These are phyloP conservation scores for Acanthococcus lagerstroemiae DNA, from an alignment of 2,888 invertebrate species.

Conservation along the genomic window DNA sequence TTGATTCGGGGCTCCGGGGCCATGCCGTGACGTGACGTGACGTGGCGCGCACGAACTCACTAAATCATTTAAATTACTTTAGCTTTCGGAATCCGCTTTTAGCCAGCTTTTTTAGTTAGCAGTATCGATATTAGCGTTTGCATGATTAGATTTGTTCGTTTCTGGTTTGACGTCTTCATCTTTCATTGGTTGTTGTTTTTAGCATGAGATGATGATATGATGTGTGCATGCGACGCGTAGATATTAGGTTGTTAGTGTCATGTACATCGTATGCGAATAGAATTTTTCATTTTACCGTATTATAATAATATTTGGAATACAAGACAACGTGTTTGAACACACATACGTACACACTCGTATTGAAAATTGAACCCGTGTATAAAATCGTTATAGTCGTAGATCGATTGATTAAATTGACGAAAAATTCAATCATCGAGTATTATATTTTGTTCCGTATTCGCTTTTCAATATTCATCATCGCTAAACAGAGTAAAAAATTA, in stretches of 20 bases:
- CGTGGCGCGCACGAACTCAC: constrained; percentile 1
- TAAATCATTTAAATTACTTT: constrained; percentile 17
- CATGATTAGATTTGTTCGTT: background rate
- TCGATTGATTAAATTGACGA: constrained; percentile 2
- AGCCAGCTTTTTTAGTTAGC: constrained; percentile 22
- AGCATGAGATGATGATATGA: no score
- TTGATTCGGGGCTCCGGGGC: no score
- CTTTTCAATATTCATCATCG: background rate
- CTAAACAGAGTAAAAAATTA: no score
- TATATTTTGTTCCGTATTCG: background rate
- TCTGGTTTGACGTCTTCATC: no score
- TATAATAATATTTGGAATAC: no score
- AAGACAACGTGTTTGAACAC: constrained; percentile 10
- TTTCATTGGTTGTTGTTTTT: no score
- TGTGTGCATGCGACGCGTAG: no score
- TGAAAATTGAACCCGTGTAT: background rate
- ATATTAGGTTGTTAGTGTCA: no score
- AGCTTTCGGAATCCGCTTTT: constrained; percentile 20
- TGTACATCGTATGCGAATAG: no score
- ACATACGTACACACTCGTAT: background rate
- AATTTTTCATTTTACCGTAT: no score
- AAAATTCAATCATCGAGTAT: background rate
- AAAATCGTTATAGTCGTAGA: constrained; percentile 1
- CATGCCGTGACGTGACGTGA: no score
- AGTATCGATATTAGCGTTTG: constrained; percentile 6